Base-by-base conservation (phyloP, 2,113 vertebrate species). In the Synodontis membranacea region DNA sequence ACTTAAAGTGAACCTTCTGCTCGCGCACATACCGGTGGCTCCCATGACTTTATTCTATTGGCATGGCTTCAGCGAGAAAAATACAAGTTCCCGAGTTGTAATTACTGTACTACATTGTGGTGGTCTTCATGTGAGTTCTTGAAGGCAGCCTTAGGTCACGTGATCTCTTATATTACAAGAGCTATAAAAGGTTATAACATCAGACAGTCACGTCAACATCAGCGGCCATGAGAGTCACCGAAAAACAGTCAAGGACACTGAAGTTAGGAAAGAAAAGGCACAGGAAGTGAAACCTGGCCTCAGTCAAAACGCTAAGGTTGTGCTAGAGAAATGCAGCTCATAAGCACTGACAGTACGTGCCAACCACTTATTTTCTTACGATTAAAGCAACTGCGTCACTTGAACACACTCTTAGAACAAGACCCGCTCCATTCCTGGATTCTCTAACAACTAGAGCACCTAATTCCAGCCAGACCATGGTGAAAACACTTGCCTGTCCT, bases 401-500 rank as follows among this genome's bases (percentile, higher is more conserved):
- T 1, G 60, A n/a, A 62, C 60, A 64, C 28, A 64, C 28, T 12
- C 31, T 58, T n/a, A 8, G 15, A 37, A 42, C 48, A 28, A 37
- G n/a, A 28, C 21, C 28, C 15, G n/a, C 31, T 56, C n/a, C 31
- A 58, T 23, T 37, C 8, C 5, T 78, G 74, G 62, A 72, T 56
- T 44, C 14, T 25, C 8, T 37, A 78, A 80, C 60, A 76, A 37
- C 5, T 23, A 80, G 46, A n/a, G 85, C 12, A 42, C 46, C 25
- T 37, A 17, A n/a, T 48, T 21, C 8, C 80, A 82, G 60, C 81
- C 15, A 48, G 19, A 50, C 5, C 14, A 46, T 31, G 56, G 34
- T 3, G 62, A 21, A 25, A 48, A 80, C 23, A 64, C 91, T 96
- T 94, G 97, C 98, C 97, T 99, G 98, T 3, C 98, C 98, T 68